These are phyloP conservation scores for Hyla sarda DNA, from an alignment of 2,113 vertebrate species.

Conservation along the genomic window DNA sequence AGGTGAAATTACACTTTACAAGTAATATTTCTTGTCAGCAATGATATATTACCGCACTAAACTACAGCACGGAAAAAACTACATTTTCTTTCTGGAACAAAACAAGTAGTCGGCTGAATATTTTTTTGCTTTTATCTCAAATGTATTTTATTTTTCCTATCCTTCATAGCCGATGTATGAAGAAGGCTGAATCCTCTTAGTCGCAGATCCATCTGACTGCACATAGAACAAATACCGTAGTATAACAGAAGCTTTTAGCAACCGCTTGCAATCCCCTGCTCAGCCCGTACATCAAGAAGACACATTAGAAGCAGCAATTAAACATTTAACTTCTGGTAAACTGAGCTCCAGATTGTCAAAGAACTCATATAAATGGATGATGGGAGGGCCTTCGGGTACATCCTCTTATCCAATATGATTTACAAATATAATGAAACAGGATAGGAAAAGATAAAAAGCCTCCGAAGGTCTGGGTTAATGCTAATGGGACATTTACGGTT, in stretches of 20 bases:
- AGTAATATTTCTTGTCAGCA: background rate
- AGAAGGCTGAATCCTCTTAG: constrained; percentile 10
- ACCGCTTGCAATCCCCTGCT: background rate
- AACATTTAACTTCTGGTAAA: constrained; percentile 29
- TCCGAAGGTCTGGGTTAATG: background rate
- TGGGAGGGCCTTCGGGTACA: background rate
- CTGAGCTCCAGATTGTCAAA: constrained; percentile 10
- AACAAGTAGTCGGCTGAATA: constrained; percentile 9
- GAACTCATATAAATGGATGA: background rate
- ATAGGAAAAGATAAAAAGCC: constrained; percentile 7
- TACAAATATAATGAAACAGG: constrained; percentile 8
- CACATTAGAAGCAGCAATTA: constrained; percentile 25
- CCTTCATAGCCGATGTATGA: background rate
- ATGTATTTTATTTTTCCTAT: constrained; percentile 31
- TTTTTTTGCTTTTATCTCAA: constrained; percentile 23
- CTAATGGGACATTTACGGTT: background rate
- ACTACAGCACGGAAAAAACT: background rate
- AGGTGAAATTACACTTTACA: background rate
- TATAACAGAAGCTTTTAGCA: constrained; percentile 32
- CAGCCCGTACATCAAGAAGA: constrained; percentile 30
- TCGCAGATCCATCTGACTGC: constrained; percentile 23
- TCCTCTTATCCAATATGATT: constrained; percentile 6
- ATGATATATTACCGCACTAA: constrained; percentile 21
- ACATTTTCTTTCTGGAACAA: constrained; percentile 20
- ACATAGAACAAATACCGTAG: constrained; percentile 23